These are phyloP conservation scores for Cinclus mexicanus DNA, from an alignment of 2,113 vertebrate genomes.

Conservation along the genomic window DNA sequence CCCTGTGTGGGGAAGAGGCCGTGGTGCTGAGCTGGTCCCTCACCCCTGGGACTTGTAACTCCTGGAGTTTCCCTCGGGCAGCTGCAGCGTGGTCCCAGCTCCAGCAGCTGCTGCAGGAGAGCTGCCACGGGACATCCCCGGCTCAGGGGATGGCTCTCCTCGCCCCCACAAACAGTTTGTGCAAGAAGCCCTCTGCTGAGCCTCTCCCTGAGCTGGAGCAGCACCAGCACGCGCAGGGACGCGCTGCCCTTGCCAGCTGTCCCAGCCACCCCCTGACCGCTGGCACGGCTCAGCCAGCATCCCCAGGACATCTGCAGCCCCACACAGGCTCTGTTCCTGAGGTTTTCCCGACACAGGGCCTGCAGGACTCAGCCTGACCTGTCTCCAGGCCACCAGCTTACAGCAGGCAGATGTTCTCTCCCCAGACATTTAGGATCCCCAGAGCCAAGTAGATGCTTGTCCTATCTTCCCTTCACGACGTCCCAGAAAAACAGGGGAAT, in stretches of 20 bases:
- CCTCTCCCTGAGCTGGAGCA: background rate
- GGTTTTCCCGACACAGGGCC: background rate
- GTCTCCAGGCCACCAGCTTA: background rate
- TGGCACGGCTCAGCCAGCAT: background rate
- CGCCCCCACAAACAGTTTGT: background rate
- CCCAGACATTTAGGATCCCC: background rate
- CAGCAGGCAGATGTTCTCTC: background rate
- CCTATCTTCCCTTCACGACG: background rate
- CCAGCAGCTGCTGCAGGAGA: background rate
- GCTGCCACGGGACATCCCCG: background rate
- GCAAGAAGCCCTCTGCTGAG: background rate
- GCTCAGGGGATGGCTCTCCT: background rate
- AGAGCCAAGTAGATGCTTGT: background rate
- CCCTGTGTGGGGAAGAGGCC: accelerated
- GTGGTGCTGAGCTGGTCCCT: background rate
- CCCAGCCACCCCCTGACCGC: background rate
- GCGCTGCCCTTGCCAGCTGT: background rate
- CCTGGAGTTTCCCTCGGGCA: background rate
- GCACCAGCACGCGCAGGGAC: background rate
- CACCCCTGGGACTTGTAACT: background rate
- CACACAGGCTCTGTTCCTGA: background rate
- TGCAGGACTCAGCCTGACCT: background rate
- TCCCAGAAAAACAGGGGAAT: background rate
- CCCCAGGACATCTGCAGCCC: background rate
- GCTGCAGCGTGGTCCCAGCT: background rate